Percentiles rank a stretch among this genome's conserved stretches.
Evolutionary conservation across 2,113 vertebrate species (phyloP).

Genomic region (western clawed frog (Xenopus tropicalis)): DNA sequence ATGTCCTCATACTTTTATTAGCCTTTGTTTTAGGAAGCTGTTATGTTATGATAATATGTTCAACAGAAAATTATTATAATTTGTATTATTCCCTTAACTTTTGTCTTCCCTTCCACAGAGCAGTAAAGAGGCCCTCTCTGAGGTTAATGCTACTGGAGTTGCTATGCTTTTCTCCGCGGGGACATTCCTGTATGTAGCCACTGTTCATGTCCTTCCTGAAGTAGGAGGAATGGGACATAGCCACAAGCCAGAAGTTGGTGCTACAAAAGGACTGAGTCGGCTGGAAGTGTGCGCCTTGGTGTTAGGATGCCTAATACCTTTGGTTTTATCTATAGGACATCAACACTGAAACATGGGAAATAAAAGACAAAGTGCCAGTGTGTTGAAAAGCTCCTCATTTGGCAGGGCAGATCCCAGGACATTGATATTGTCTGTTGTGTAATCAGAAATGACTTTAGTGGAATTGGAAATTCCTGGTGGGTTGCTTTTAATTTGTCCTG

Average conservation of each 20-base stretch:
- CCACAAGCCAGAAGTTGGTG: conserved; percentile 72
- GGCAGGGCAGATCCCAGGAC: conserved; percentile 43
- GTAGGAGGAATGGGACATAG: conserved; percentile 91
- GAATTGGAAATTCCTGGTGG: conserved; percentile 46
- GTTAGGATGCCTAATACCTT: conserved; percentile 91
- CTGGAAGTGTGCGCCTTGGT: conserved; percentile 89
- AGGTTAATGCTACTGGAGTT: conserved; percentile 94
- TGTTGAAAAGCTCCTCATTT: conserved; percentile 45
- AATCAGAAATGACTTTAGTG: conserved; percentile 56
- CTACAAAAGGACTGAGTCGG: conserved; percentile 87
- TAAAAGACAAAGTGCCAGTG: not conserved
- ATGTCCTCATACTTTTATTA: too few species aligned
- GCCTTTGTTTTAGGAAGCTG: too few species aligned
- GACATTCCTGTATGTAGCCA: conserved; percentile 97
- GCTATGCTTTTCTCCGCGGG: conserved; percentile 98
- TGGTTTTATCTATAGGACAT: conserved; percentile 91
- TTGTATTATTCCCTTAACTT: too few species aligned
- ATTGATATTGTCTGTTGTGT: conserved; percentile 45
- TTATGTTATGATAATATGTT: too few species aligned
- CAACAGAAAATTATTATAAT: too few species aligned
- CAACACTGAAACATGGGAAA: conserved; percentile 75
- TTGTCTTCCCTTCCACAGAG: conserved; percentile 67
- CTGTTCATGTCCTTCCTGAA: conserved; percentile 95
- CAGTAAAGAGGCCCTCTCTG: conserved; percentile 94
- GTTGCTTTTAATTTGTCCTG: conserved; percentile 56